A percentile compares a stretch with the other conserved stretches of the same genome.
These are phyloP conservation scores for Pangasianodon gigas DNA, from an alignment of 2,113 vertebrate genomes.

Conservation along the genomic window DNA sequence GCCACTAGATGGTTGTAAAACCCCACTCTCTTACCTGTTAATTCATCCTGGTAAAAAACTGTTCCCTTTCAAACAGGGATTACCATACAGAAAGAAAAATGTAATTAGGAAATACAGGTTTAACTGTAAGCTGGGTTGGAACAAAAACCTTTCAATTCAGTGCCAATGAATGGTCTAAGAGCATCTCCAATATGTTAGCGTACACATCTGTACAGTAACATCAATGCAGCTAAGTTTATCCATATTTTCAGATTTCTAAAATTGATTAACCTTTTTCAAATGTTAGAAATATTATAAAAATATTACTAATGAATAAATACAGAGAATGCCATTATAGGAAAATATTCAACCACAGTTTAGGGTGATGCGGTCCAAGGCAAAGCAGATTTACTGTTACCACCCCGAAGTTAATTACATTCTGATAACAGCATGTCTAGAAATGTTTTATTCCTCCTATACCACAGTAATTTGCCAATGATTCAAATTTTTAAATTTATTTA, in stretches of 20 bases:
- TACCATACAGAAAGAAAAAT: no score
- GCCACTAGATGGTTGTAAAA: slow-evolving; percentile 29
- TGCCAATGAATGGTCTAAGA: background rate
- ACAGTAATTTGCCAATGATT: background rate
- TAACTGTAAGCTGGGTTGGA: background rate
- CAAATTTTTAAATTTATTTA: background rate
- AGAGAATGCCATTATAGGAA: background rate
- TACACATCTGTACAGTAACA: background rate
- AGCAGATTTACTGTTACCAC: background rate
- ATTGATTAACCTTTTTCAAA: background rate
- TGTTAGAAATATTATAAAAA: background rate
- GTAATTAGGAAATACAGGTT: background rate
- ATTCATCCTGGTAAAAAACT: background rate
- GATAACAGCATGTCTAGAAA: background rate
- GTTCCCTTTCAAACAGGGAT: background rate
- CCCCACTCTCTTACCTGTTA: background rate
- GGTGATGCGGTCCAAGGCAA: background rate
- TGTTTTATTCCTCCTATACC: background rate
- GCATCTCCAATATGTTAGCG: background rate
- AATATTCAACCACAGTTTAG: no score
- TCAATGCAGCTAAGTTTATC: background rate
- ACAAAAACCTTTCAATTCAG: background rate
- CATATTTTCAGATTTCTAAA: background rate
- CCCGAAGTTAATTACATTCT: background rate
- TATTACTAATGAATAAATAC: background rate